Percentiles rank a stretch among this genome's conserved stretches.
phyloP scores from a whole-genome alignment of 2,797 vertebrate genomes.

The Valencia hispanica region DNA sequence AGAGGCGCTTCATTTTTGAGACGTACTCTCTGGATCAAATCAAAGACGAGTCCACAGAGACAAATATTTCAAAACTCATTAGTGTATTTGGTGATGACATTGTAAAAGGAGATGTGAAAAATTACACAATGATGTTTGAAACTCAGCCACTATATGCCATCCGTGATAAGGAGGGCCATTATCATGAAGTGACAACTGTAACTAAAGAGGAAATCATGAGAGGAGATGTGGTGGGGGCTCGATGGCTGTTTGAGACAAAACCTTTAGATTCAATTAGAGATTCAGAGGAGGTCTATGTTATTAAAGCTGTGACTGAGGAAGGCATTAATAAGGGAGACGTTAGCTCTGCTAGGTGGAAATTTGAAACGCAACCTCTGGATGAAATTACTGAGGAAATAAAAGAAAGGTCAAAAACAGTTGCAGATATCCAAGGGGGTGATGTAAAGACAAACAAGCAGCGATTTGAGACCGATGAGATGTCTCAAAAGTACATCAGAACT shows the following conservation, averaged over 20 bases:
- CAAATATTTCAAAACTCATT: constrained; percentile 73
- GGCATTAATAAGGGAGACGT: constrained; percentile 91
- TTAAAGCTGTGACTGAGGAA: constrained; percentile 94
- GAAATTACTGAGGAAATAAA: constrained; percentile 86
- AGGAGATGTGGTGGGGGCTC: constrained; percentile 91
- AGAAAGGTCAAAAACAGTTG: constrained; percentile 80
- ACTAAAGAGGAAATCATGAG: constrained; percentile 91
- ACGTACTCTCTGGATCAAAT: constrained; percentile 91
- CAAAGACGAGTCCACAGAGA: constrained; percentile 82
- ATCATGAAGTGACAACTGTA: constrained; percentile 93
- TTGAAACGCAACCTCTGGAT: constrained; percentile 94
- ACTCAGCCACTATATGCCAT: constrained; percentile 93
- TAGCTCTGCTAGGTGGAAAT: constrained; percentile 88
- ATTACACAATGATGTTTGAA: constrained; percentile 95
- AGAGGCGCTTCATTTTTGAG: constrained; percentile 91
- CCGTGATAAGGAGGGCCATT: constrained; percentile 89
- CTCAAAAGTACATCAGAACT: constrained; percentile 84
- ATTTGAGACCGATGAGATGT: constrained; percentile 85
- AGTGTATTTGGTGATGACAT: constrained; percentile 79
- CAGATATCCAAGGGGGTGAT: constrained; percentile 85
- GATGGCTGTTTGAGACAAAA: constrained; percentile 95
- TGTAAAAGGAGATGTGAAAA: constrained; percentile 89
- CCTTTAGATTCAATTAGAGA: constrained; percentile 89
- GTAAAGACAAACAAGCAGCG: constrained; percentile 85
- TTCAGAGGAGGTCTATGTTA: constrained; percentile 89